Evolutionary conservation across 2,113 vertebrate species (phyloP), one percentile per base, ranked within the genome.

Genomic region (Hiodon tergisus): DNA sequence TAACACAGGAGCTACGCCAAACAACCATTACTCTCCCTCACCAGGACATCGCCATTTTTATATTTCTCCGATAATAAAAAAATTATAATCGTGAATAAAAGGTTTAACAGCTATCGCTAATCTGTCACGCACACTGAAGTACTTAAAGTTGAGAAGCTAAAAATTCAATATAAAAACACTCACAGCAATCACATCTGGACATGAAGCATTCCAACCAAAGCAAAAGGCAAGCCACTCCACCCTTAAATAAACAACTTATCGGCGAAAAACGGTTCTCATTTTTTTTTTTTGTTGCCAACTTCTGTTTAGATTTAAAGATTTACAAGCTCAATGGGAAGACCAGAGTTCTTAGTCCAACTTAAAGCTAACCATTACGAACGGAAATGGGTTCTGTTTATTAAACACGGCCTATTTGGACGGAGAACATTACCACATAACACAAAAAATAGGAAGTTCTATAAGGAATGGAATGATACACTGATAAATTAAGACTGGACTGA

Each of bases 231-330:
- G 13, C 62, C 46, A 67, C 54, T 50, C 13, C 46, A 57, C 63
- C 53, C 63, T 67, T 74, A 74, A n/a, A 58, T 54, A 67, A 74
- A 67, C 63, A 67, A 47, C 10, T 54, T 67, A 67, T 54, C 61
- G 31, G n/a, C 72, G 55, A 54, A 57, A 62, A 73, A 74, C 6
- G 48, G 13, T 67, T 58, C 62, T 66, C 47, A 51, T 65, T 14
- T 73, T 63, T 46, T 62, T 62, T 31, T 31, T 31, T 31, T 73
- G 52, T 13, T 47, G 52, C 60, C 47, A 62, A 52, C 47, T 48
- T 62, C 58, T 51, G 16, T 53, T 73, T 66, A 54, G 16, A 55
- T 73, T 73, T 54, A 65, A 73, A 73, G 17, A 66, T 65, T 73
- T 66, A 52, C 16, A 31, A 11, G 47, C 55, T 73, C 11, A 51